Evolutionary conservation across 2,888 invertebrate genomes (phyloP).

Genomic region (Lymantria monacha): DNA sequence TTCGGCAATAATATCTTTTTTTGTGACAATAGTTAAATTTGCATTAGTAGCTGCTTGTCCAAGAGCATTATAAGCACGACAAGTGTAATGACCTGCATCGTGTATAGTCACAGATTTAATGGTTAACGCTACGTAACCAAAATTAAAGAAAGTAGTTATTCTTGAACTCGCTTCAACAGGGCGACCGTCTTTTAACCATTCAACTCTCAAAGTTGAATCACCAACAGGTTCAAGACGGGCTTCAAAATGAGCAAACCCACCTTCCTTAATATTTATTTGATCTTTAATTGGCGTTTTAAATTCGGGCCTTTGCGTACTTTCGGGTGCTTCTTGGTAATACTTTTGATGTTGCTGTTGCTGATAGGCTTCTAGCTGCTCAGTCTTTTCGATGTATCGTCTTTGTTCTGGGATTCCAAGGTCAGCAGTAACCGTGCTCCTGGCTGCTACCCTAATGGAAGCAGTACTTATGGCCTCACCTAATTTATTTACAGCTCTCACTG

Average conservation of each 20-base stretch:
- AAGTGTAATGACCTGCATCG: conserved; percentile 95
- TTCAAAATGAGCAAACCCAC: conserved; percentile 97
- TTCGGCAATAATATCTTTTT: conserved; percentile 93
- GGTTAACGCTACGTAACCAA: conserved; percentile 96
- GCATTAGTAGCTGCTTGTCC: conserved; percentile 93
- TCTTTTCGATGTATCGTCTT: conserved; percentile 94
- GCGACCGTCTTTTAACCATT: conserved; percentile 96
- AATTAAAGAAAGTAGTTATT: conserved; percentile 96
- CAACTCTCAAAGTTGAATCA: conserved; percentile 93
- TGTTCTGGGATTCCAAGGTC: conserved; percentile 95
- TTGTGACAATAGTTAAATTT: conserved; percentile 91
- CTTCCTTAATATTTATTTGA: conserved; percentile 93
- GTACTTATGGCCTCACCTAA: conserved; percentile 95
- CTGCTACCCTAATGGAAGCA: conserved; percentile 88
- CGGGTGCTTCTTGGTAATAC: conserved; percentile 90
- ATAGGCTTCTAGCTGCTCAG: conserved; percentile 94
- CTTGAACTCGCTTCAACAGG: conserved; percentile 96
- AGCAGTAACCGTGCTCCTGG: conserved; percentile 91
- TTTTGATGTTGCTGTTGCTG: conserved; percentile 91
- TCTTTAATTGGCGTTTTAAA: conserved; percentile 95
- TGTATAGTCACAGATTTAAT: conserved; percentile 94
- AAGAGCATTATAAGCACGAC: conserved; percentile 92
- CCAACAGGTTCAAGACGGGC: conserved; percentile 96
- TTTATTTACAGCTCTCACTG: conserved; percentile 94
- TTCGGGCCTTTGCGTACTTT: conserved; percentile 90